These are phyloP conservation scores for Galerucella calmariensis DNA, from an alignment of 2,888 invertebrate species.

Conservation along the genomic window DNA sequence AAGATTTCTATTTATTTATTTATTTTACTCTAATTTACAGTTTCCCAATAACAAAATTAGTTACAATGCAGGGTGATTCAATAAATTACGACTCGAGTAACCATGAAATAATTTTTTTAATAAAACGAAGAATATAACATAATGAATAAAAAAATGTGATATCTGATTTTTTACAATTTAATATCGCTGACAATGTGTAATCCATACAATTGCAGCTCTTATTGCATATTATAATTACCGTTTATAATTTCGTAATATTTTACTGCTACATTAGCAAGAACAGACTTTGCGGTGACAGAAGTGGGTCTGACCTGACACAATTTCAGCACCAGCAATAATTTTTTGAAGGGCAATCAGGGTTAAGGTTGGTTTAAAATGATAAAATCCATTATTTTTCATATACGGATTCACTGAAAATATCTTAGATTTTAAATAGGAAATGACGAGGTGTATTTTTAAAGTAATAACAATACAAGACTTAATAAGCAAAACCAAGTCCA, in stretches of 20 bases:
- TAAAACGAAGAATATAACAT: neutral
- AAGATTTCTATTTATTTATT: too few relatives aligned
- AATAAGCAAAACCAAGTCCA: too few relatives aligned
- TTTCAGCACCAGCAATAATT: neutral
- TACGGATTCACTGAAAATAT: neutral
- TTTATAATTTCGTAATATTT: neutral
- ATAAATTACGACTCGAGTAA: too few relatives aligned
- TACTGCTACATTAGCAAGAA: neutral
- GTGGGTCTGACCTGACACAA: neutral
- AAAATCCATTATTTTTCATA: neutral
- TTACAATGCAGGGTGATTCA: too few relatives aligned
- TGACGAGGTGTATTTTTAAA: too few relatives aligned
- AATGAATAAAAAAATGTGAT: neutral
- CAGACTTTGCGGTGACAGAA: slow-evolving; percentile 4
- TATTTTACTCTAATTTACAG: too few relatives aligned
- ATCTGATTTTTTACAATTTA: slow-evolving; percentile 4
- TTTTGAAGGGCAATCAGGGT: slow-evolving; percentile 2
- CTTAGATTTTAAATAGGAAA: neutral
- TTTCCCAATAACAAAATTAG: too few relatives aligned
- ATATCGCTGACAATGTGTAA: neutral
- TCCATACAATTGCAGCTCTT: neutral
- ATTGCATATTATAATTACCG: neutral
- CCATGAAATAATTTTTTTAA: too few relatives aligned
- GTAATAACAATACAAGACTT: too few relatives aligned
- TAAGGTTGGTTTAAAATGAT: neutral